Evolutionary conservation across 2,797 vertebrate genomes (phyloP).

Genomic region (Tenualosa thibaudeaui): DNA sequence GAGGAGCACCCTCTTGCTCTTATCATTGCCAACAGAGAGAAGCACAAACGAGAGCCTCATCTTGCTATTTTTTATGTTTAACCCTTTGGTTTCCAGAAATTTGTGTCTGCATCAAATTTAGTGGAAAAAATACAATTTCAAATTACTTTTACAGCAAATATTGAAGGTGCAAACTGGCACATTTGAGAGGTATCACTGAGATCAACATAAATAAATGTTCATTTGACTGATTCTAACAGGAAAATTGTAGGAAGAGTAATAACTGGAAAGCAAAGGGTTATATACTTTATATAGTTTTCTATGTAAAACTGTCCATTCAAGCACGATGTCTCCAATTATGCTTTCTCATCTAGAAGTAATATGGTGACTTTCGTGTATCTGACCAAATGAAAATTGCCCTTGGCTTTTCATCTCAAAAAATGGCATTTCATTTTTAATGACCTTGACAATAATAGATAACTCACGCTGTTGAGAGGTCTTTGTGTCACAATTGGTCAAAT

Average conservation of each 20-base stretch:
- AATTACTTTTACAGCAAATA: neutral
- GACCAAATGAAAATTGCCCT: constrained; percentile 28
- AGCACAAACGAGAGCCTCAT: neutral
- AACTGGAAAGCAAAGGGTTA: constrained; percentile 45
- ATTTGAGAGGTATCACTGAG: neutral
- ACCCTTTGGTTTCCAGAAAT: neutral
- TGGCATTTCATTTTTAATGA: constrained; percentile 29
- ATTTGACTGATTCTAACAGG: neutral
- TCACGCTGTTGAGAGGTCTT: constrained; percentile 80
- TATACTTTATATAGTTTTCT: constrained; percentile 21
- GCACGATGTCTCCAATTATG: constrained; percentile 4
- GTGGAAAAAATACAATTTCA: neutral
- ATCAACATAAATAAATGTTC: neutral
- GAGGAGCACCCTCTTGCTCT: neutral
- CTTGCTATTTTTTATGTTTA: neutral
- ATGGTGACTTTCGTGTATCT: constrained; percentile 17
- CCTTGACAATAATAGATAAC: constrained; percentile 47
- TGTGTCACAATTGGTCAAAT: constrained; percentile 67
- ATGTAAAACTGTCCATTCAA: constrained; percentile 16
- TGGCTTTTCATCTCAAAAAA: constrained; percentile 21
- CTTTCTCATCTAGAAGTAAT: neutral
- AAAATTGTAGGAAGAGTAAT: neutral
- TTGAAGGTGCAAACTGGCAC: neutral
- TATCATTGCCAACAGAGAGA: neutral
- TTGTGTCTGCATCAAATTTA: neutral